Evolutionary conservation across 2,113 vertebrate genomes (phyloP).

Genomic region (Mormyrus lacerda): DNA sequence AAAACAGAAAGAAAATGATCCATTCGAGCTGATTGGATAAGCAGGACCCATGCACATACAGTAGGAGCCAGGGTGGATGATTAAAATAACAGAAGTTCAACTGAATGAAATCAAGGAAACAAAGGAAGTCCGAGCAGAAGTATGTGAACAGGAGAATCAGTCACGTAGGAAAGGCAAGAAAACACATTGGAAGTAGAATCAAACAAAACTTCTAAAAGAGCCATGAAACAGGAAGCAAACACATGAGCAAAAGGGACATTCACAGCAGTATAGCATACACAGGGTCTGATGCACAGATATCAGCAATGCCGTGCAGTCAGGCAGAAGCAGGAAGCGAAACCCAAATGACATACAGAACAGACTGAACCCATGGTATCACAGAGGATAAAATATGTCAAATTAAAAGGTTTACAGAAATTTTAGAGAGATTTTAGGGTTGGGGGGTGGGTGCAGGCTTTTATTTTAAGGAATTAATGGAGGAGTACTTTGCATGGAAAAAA

Average conservation of each 20-base stretch:
- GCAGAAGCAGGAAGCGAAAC: conserved; percentile 40
- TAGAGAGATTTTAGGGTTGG: conserved; percentile 39
- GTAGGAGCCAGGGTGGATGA: conserved; percentile 28
- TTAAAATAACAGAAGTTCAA: conserved; percentile 1
- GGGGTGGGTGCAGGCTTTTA: conserved; percentile 27
- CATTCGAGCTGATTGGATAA: conserved; percentile 49
- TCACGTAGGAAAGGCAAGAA: not conserved
- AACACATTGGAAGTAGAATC: not conserved
- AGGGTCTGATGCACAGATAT: conserved; percentile 33
- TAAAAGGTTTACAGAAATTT: conserved; percentile 47
- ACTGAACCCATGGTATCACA: conserved; percentile 10
- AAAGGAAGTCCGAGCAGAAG: conserved; percentile 35
- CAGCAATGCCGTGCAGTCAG: conserved; percentile 30
- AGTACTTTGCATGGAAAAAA: not conserved
- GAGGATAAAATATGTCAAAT: conserved; percentile 42
- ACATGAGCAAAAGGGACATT: not conserved
- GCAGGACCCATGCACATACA: conserved; percentile 62
- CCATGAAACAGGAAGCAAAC: not conserved
- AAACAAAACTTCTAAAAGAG: conserved; percentile 19
- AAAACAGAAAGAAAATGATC: conserved; percentile 48
- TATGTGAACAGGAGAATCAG: conserved; percentile 21
- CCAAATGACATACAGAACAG: conserved; percentile 18
- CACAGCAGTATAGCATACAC: not conserved
- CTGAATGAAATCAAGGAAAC: conserved; percentile 14
- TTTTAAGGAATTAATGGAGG: conserved; percentile 37